Percentiles rank a stretch among this genome's conserved stretches.
These are phyloP conservation scores for Marmota monax DNA, from an alignment of 2,113 vertebrate genomes.

Conservation along the genomic window DNA sequence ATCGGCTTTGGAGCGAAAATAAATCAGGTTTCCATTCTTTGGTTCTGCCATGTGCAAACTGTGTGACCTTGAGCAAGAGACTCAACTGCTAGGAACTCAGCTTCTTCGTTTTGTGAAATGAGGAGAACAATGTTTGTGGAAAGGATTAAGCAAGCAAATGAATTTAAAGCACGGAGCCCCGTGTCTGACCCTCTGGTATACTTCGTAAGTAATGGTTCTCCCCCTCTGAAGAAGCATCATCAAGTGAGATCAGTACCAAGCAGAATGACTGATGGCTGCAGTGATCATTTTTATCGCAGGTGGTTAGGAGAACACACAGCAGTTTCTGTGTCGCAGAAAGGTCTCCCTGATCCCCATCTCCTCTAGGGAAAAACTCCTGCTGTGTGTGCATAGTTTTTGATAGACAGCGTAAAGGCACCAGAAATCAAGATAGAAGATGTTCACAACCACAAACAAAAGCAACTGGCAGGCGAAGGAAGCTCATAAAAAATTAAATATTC, in stretches of 20 bases:
- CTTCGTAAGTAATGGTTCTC: too few species aligned
- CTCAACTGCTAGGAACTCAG: not conserved
- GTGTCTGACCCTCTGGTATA: not conserved
- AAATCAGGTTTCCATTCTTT: not conserved
- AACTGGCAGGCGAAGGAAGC: constrained; percentile 65
- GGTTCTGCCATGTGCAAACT: not conserved
- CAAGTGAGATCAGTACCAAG: constrained; percentile 41
- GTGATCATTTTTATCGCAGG: constrained; percentile 78
- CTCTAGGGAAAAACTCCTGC: constrained; percentile 55
- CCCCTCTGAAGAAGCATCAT: constrained; percentile 48
- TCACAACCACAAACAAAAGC: constrained; percentile 67
- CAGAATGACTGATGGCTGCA: constrained; percentile 51
- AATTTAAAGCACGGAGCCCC: not conserved
- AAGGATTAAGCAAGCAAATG: not conserved
- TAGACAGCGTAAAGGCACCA: constrained; percentile 41
- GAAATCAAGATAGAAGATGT: constrained; percentile 64
- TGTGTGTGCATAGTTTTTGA: not conserved
- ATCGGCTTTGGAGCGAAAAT: not conserved
- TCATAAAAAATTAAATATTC: constrained; percentile 66
- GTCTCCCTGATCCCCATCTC: constrained; percentile 62
- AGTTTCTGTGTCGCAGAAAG: constrained; percentile 77
- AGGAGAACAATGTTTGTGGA: not conserved
- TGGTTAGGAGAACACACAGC: constrained; percentile 76
- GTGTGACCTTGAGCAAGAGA: not conserved
- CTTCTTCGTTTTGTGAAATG: constrained; percentile 31